A percentile compares a stretch with the other conserved stretches of the same genome.
Evolutionary conservation across 2,113 vertebrate species (phyloP).

Genomic region (Eubucco bourcierii): DNA sequence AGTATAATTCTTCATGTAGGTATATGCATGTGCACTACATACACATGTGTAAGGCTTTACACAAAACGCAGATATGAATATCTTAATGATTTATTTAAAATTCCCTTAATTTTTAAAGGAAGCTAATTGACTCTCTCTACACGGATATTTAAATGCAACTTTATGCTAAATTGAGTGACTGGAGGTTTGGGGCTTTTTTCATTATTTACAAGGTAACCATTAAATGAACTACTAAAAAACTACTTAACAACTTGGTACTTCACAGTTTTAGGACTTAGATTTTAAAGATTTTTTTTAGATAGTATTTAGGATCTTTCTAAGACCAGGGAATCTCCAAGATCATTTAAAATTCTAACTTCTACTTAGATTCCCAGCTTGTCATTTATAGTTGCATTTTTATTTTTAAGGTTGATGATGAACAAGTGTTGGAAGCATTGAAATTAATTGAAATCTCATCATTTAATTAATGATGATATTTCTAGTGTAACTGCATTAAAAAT

Average conservation of each 20-base stretch:
- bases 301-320: background rate
- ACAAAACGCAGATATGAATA: rapidly evolving
- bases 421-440: background rate
- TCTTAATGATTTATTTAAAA: background rate
- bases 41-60: background rate
- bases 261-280: background rate
- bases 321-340: background rate
- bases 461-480: background rate
- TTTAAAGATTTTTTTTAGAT: background rate
- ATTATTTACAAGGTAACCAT: background rate
- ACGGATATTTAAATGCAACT: background rate
- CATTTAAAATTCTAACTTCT: background rate
- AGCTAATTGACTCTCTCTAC: background rate
- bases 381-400: background rate
- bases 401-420: background rate
- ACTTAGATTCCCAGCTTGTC: background rate
- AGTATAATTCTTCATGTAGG: background rate
- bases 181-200: background rate
- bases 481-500: background rate
- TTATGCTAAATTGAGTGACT: background rate
- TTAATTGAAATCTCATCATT: background rate
- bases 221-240: background rate
- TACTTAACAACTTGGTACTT: background rate
- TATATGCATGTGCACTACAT: background rate
- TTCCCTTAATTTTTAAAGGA: background rate